Evolutionary conservation across 2,797 vertebrate genomes (phyloP).

Genomic region (Gadopsis marmoratus): DNA sequence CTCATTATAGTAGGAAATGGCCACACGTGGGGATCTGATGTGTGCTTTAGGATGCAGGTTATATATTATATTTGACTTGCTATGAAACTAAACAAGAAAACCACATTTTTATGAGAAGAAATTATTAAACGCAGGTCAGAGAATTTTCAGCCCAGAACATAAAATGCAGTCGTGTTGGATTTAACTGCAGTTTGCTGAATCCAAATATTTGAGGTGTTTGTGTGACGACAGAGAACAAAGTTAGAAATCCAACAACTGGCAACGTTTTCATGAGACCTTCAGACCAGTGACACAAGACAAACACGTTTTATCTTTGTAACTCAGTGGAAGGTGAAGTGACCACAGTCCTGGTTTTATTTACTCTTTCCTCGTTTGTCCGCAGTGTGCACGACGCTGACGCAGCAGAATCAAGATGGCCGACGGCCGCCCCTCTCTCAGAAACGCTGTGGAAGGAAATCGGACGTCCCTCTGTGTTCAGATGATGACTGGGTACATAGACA

Average conservation of each 20-base stretch:
- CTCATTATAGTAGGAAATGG: too few relatives aligned
- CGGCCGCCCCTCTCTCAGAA: background rate
- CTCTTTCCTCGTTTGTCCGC: background rate
- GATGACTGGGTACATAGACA: conserved; percentile 71
- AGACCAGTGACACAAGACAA: background rate
- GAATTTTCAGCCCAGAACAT: background rate
- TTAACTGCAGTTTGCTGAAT: background rate
- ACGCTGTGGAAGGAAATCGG: conserved; percentile 38
- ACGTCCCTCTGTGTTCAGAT: conserved; percentile 74
- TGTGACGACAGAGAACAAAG: background rate
- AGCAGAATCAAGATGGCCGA: conserved; percentile 33
- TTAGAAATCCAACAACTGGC: background rate
- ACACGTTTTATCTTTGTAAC: background rate
- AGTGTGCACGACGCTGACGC: conserved; percentile 66
- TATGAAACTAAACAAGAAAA: too few relatives aligned
- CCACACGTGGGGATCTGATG: too few relatives aligned
- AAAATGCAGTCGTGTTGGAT: background rate
- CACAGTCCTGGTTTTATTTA: background rate
- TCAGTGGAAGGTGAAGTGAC: conserved; percentile 9
- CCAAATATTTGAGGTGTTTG: background rate
- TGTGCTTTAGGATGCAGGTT: too few relatives aligned
- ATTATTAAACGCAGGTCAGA: background rate
- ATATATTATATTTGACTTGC: too few relatives aligned
- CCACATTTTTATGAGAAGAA: background rate
- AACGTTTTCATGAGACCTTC: background rate